Base-by-base conservation (phyloP, 53 echinoderm and acorn worm species). In the Holothuria scabra region DNA sequence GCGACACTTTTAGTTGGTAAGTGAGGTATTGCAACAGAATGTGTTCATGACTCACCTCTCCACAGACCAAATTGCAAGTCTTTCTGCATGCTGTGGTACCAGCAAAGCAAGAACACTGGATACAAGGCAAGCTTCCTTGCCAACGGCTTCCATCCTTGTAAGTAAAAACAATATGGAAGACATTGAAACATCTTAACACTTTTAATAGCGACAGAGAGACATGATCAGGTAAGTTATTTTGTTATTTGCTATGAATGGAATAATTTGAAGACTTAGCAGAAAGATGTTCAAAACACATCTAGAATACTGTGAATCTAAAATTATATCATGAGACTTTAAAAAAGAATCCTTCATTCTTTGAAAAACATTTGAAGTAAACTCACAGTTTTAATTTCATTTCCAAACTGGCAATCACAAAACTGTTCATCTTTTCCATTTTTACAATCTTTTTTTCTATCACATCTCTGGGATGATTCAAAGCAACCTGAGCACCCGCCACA, bases 401-500 rank as follows among this genome's bases (percentile, higher is more conserved):
- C 48, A 16, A 72, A 92, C 64, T 76, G 57, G 32, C 95, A 94
- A 8, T 61, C 46, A 48, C 95, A 95, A 59, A 60, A 79, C 29
- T 80, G 46, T 74, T 95, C 95, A 67, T 95, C 95, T 5, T 81
- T 85, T 22, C 78, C 29, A 60, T 90, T 84, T 11, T 63, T 26
- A 60, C 95, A 95, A 22, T 95, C 60, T 2, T 31, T n/a, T 12
- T 12, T 23, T 3, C 74, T 81, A 28, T 95, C 90, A 49, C 95
- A 95, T 4, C 63, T 61, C 20, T 49, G 33, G 4, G 66, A 63
- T 7, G 26, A 18, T 8, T 82, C 55, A 21, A 94, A 82, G 66
- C 95, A 95, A 2, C 48, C 67, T 9, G 68, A 68, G 56, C 95
- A 92, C 28, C 76, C 84, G 7, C 62, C 83, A 71, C 95, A 94